Base-by-base conservation (phyloP, 92 coral and sea anemone species). In the Bergia puertoricense region DNA sequence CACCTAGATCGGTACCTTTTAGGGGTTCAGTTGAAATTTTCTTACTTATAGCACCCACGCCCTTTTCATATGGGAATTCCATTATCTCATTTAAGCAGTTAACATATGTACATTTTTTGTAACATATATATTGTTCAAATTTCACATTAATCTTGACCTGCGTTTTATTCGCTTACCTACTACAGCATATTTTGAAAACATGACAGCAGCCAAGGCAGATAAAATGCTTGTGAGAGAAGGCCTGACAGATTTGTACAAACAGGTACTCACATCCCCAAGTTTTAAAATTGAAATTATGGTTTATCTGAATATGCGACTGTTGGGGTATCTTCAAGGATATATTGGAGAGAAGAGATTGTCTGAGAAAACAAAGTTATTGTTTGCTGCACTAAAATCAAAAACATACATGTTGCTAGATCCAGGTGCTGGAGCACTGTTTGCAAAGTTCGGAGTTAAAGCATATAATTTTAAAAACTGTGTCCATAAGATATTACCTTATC, bases 121-220 rank as follows among this genome's bases (percentile, higher is more conserved):
- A 54, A 54, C 59, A 2, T 16, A 9, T 10, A 51, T 14, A 51
- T 51, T 51, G 59, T 10, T 54, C 9, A 13, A 48, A 13, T 48
- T 13, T 1, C 54, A 13, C 13, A 54, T 9, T 10, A 8, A 41
- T 20, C 2, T 42, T 11, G 39, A 43, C 44, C 3, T 76, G 57
- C 45, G 39, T 76, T 42, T n/a, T 23, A 78, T 78, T 66, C 6
- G 30, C 18, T 62, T 81, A 22, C 18, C 39, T 67, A 8, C 22
- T 82, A 20, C 76, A 82, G 86, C 74, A 45, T 42, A 82, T 69
- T 82, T 82, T 66, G 54, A 10, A 57, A 82, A 82, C 41, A 67
- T 42, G 22, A 82, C 76, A 18, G 0, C 1, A n/a, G 57, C 43
- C 18, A 82, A 82, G 57, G 20, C 13, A 20, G 2, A 39, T 38